phyloP scores from a whole-genome alignment of 2,888 invertebrate species.

The Strigamia maritima region DNA sequence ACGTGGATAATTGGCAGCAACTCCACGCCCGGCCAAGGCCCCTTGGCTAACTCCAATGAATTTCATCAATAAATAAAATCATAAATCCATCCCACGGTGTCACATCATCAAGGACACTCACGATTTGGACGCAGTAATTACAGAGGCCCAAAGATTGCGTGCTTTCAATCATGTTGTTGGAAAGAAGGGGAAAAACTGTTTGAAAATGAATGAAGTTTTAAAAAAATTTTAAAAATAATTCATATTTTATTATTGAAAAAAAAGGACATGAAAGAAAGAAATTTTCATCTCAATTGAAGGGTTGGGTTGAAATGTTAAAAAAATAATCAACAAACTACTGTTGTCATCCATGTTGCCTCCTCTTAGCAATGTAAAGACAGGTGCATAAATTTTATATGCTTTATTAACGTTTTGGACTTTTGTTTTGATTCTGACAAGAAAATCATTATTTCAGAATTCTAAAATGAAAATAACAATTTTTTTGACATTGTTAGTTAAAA shows the following conservation, averaged over 20 bases:
- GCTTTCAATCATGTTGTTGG: constrained; percentile 15
- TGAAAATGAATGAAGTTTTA: neutral
- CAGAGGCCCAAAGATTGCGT: constrained; percentile 15
- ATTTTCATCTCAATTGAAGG: neutral
- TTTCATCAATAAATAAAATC: constrained; percentile 15
- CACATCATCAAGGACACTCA: constrained; percentile 15
- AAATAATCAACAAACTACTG: neutral
- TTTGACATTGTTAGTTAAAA: no score
- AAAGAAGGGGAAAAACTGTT: constrained; percentile 5
- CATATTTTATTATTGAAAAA: neutral
- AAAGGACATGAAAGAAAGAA: neutral
- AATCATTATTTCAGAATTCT: neutral
- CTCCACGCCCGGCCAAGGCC: constrained; percentile 15
- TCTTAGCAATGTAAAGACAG: neutral
- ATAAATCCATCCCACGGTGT: constrained; percentile 15
- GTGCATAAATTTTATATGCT: constrained; percentile 6
- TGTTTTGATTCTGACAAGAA: neutral
- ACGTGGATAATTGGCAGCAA: constrained; percentile 15
- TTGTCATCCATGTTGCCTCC: neutral
- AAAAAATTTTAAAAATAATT: neutral
- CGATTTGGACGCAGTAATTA: constrained; percentile 15
- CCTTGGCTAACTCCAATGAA: constrained; percentile 15
- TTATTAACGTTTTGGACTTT: neutral
- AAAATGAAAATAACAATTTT: no score
- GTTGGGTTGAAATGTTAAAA: neutral